A percentile compares a stretch with the other conserved stretches of the same genome.
phyloP scores from a whole-genome alignment of 2,888 invertebrate species.

The Heliconius erato region DNA sequence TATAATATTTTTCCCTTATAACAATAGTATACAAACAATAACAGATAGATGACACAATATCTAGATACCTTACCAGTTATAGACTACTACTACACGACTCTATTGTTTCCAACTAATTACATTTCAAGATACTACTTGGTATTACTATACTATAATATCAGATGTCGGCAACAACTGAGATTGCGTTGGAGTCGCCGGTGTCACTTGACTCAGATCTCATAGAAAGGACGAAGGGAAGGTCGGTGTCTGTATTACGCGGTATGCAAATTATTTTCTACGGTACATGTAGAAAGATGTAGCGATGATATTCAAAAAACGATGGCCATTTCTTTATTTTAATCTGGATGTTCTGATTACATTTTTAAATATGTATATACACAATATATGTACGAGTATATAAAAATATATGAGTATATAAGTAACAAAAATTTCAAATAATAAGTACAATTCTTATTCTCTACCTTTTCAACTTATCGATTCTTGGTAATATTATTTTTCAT shows the following conservation, averaged over 20 bases:
- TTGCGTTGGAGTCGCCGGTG: conserved; percentile 54
- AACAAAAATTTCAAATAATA: no score
- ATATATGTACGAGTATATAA: no score
- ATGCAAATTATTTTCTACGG: conserved; percentile 63
- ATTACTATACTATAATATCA: not conserved
- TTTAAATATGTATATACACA: no score
- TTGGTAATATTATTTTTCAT: no score
- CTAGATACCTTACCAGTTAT: not conserved
- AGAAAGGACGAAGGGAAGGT: conserved; percentile 56
- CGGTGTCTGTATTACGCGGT: conserved; percentile 56
- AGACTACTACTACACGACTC: not conserved
- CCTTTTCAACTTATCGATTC: no score
- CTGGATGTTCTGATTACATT: no score
- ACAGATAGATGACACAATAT: not conserved
- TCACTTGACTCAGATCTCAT: conserved; percentile 71
- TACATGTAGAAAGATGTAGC: conserved; percentile 47
- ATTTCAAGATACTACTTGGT: conserved; percentile 1
- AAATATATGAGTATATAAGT: no score
- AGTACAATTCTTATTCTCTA: no score
- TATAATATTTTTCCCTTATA: no score
- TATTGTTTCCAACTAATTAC: conserved; percentile 16
- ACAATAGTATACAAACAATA: not conserved
- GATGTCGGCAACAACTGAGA: conserved; percentile 31
- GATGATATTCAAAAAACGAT: not conserved
- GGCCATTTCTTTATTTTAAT: no score